Evolutionary conservation across 2,113 vertebrate species (phyloP).

Genomic region (Anolis carolinensis): DNA sequence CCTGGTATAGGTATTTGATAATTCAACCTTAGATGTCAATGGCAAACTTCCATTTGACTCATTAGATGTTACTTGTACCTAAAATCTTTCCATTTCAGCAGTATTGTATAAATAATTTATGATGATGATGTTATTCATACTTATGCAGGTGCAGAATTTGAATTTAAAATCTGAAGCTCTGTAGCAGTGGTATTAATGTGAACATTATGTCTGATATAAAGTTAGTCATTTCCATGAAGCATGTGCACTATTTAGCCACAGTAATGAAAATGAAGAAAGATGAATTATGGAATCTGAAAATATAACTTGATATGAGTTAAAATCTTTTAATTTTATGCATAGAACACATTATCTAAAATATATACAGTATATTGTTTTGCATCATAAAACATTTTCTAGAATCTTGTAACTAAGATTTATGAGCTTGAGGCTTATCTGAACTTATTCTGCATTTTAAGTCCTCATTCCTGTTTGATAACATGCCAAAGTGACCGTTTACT

Average conservation of each 20-base stretch:
- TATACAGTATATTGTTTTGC: not conserved
- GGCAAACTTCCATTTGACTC: constrained; percentile 1
- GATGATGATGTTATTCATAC: not conserved
- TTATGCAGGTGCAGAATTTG: not conserved
- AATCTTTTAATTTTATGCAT: not conserved
- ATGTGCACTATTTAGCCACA: not conserved
- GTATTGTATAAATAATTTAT: constrained; percentile 9
- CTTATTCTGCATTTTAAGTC: not conserved
- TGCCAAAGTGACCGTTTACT: not conserved
- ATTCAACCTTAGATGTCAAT: constrained; percentile 3
- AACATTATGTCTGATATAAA: not conserved
- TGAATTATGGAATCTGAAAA: not conserved
- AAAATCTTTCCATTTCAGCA: not conserved
- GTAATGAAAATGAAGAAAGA: not conserved
- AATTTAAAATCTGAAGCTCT: not conserved
- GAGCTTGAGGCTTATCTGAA: not conserved
- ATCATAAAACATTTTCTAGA: not conserved
- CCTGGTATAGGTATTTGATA: not conserved
- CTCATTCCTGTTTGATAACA: not conserved
- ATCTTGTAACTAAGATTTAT: not conserved
- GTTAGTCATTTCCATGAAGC: not conserved
- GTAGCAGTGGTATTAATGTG: not conserved
- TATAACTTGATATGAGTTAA: not conserved
- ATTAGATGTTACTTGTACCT: not conserved
- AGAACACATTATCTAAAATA: no score